phyloP scores from a whole-genome alignment of 92 coral and sea anemone genomes.

The Desmophyllum pertusum region DNA sequence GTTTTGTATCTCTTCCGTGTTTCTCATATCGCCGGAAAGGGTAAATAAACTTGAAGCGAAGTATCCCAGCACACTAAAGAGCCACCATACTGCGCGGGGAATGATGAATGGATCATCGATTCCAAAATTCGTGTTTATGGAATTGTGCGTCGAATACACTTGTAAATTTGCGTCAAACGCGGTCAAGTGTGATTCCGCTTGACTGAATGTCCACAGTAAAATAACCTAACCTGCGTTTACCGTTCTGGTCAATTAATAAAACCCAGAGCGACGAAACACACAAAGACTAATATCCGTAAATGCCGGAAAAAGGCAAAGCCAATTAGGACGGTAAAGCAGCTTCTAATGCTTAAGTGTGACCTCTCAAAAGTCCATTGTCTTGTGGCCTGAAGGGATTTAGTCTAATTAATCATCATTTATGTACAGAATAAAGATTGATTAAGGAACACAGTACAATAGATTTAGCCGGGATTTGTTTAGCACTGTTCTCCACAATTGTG shows the following conservation, averaged over 20 bases:
- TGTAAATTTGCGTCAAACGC: conserved; percentile 26
- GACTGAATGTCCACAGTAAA: neutral
- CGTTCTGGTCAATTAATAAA: conserved; percentile 12
- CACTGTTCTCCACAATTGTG: conserved; percentile 6
- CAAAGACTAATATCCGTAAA: neutral
- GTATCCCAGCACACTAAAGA: neutral
- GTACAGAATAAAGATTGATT: neutral
- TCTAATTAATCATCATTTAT: conserved; percentile 35
- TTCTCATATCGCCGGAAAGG: neutral
- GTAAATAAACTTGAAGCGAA: too few relatives aligned
- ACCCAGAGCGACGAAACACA: neutral
- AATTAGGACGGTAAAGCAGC: neutral
- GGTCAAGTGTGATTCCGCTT: neutral
- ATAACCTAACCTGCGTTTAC: neutral
- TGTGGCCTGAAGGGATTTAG: conserved; percentile 8
- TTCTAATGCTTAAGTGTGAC: conserved; percentile 18
- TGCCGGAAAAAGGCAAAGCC: neutral
- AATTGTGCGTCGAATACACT: neutral
- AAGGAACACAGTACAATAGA: conserved; percentile 27
- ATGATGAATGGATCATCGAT: neutral
- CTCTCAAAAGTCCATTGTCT: conserved; percentile 1
- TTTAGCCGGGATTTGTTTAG: conserved; percentile 4
- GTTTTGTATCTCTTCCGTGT: conserved; percentile 26
- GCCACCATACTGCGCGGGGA: neutral
- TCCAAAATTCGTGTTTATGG: neutral